Evolutionary conservation across 2,113 vertebrate species (phyloP), one percentile per base, ranked within the genome.

Genomic region (Pelecanus crispus): DNA sequence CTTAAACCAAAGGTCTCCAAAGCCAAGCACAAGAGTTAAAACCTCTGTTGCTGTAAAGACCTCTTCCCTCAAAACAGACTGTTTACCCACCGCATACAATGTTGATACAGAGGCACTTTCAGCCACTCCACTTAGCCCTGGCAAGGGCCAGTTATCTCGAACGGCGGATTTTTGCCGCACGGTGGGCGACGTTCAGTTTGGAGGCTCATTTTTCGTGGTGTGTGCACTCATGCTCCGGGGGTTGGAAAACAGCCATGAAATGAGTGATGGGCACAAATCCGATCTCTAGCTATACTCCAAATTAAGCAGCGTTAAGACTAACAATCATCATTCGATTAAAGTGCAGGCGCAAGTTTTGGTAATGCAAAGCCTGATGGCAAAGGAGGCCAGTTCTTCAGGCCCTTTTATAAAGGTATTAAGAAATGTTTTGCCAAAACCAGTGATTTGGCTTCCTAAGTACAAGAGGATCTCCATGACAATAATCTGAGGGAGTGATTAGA

Each of bases 401-500:
- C 16, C 40, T 44, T 92, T 90, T 63, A 55, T 11, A 82, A 56
- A 80, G n/a, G 40, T 77, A 81, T 55, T 63, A 62, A 91, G 29
- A 92, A 92, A 70, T 50, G 25, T 44, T 55, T 91, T 82, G 45
- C 71, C 81, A 80, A 95, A 95, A 70, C 18, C 4, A 2, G 21
- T 70, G 58, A 80, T 88, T 81, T 81, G 42, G 49, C 38, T 77
- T 88, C 59, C 31, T 38, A 77, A 92, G 17, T 73, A 73, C 3
- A 13, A 73, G 50, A 85, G 42, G 34, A 85, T 96, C 87, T 92
- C 95, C 89, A 95, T 96, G 94, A 94, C 94, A 96, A 95, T 97
- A 97, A 96, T 85, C 78, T 92, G 81, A 94, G 25, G 79, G 84
- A 96, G 79, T 93, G 85, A 96, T 83, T 86, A 96, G 42, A 94